Conservation (phyloP, 2,888 invertebrate species). For the Nephrocerus scutellatus region DNA sequence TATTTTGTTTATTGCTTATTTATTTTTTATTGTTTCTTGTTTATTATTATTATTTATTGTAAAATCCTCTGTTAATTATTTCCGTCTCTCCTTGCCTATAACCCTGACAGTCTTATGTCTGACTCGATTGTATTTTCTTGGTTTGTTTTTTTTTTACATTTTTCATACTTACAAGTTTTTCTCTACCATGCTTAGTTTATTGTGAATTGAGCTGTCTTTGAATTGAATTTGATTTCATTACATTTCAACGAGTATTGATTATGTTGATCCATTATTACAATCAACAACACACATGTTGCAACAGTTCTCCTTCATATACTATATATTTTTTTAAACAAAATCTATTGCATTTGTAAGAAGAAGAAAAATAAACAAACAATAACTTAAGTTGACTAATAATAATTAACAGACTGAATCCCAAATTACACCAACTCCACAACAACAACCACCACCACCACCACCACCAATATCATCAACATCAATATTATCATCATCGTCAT, state of each 20-base stretch:
- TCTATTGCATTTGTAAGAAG: constrained; percentile 26
- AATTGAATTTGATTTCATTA: too few relatives aligned
- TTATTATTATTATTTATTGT: too few relatives aligned
- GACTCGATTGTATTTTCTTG: constrained; percentile 9
- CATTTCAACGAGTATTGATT: too few relatives aligned
- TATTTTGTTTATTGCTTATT: too few relatives aligned
- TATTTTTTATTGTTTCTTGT: too few relatives aligned
- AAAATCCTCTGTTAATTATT: too few relatives aligned
- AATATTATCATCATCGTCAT: constrained; percentile 14
- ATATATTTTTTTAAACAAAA: constrained; percentile 6
- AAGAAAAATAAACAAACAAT: constrained; percentile 23
- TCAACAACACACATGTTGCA: constrained; percentile 1
- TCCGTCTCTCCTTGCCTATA: too few relatives aligned
- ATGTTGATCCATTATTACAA: too few relatives aligned
- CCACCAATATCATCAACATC: constrained; percentile 14
- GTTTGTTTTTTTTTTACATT: constrained; percentile 13
- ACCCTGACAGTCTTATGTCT: too few relatives aligned
- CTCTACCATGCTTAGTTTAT: constrained; percentile 22
- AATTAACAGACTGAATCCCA: constrained; percentile 44
- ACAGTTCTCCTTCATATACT: too few relatives aligned
- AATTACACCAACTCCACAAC: constrained; percentile 32
- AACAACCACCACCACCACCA: constrained; percentile 18
- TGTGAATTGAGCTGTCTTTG: constrained; percentile 24
- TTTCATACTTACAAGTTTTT: too few relatives aligned
- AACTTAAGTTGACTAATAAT: constrained; percentile 40